Base-by-base conservation (phyloP, 2,797 vertebrate genomes). In the Anas flavirostris region DNA sequence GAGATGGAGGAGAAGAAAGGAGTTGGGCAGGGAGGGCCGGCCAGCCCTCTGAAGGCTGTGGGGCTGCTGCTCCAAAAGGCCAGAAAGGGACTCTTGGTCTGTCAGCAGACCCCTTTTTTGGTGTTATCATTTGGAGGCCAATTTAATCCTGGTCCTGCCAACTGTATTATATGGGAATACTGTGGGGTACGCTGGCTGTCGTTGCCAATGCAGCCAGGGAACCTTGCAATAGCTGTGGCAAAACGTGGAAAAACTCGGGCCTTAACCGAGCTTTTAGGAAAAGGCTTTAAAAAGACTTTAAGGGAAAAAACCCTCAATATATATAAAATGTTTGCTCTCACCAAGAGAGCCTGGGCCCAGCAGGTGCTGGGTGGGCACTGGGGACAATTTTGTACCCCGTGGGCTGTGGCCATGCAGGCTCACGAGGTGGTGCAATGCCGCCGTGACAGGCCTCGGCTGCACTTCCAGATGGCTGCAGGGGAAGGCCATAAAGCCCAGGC, bases 1-100 rank as follows among this genome's bases (percentile, higher is more conserved):
- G 72, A 96, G 94, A 94, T 94, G 96, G 92, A 95, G 79, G 18
- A 95, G 92, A 95, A 96, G 83, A 95, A 93, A 92, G 82, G 50
- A 84, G 29, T 5, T 31, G 59, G 82, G 66, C 53, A 91, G 37
- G n/a, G n/a, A n/a, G n/a, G n/a, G n/a, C n/a, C n/a, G n/a, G n/a
- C n/a, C n/a, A n/a, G n/a, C n/a, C n/a, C n/a, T n/a, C n/a, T n/a
- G n/a, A n/a, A n/a, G 82, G 78, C 78, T 6, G 7, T 1, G 2
- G 69, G 21, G 18, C 69, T 83, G 76, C 80, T 81, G 59, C 48
- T 73, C 43, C 69, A 31, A 58, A 48, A 48, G 48, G 48, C 48
- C 48, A 25, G 12, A 46, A 58, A 69, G 52, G 74, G 56, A 66
- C 0, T 0, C 16, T 28, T 46, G 53, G 74, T 43, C 76, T 82